Evolutionary conservation across 2,113 vertebrate species (phyloP).

Genomic region (Centropus unirufus): DNA sequence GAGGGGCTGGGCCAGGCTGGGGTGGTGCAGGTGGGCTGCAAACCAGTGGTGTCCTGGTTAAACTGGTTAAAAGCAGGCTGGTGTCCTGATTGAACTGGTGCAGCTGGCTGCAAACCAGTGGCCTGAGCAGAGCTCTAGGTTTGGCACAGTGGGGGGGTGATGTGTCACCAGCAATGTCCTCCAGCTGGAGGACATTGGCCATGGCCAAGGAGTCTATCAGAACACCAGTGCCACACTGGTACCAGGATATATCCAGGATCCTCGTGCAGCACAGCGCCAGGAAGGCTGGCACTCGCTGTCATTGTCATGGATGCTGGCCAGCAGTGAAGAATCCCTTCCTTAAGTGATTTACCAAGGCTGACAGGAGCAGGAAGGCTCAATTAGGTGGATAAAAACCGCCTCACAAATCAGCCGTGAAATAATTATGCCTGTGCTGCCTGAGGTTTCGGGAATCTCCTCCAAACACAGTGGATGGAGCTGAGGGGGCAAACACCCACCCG

Average conservation of each 20-base stretch:
- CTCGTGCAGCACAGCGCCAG: rapidly evolving
- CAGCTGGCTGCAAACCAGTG: background rate
- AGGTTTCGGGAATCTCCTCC: background rate
- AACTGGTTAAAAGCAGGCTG: background rate
- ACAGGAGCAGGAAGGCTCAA: background rate
- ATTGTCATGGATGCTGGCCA: rapidly evolving
- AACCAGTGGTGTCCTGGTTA: background rate
- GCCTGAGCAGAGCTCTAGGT: background rate
- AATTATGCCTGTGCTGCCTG: background rate
- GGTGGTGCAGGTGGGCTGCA: background rate
- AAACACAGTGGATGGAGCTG: background rate
- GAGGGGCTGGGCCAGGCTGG: background rate
- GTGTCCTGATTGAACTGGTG: background rate
- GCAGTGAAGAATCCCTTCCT: background rate
- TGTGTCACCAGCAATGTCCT: background rate
- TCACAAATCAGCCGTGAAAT: background rate
- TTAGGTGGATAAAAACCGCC: background rate
- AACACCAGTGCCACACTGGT: background rate
- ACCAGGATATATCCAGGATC: rapidly evolving
- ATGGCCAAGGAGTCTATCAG: background rate
- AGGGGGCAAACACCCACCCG: background rate
- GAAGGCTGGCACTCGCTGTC: background rate
- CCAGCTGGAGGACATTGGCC: background rate
- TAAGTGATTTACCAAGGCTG: background rate
- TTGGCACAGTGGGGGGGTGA: background rate